phyloP scores from a whole-genome alignment of 2,113 vertebrate species.

The Trematocara stigmaticum region DNA sequence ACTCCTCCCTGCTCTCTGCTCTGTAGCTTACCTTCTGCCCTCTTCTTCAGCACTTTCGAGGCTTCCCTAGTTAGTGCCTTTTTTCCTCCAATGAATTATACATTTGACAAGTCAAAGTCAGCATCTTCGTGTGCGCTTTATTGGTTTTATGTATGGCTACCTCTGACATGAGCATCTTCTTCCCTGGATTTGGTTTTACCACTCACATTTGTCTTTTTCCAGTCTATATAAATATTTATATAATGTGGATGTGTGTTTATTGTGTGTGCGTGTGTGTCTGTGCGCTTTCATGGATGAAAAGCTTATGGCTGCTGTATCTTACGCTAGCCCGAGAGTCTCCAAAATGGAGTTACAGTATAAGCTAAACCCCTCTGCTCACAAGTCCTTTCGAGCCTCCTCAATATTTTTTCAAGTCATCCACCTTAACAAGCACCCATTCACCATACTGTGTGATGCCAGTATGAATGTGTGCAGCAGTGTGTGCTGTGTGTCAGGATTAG shows the following conservation, averaged over 20 bases:
- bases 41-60: constrained; percentile 51
- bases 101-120: constrained; percentile 64
- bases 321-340: constrained; percentile 6
- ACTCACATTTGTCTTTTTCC: constrained; percentile 7
- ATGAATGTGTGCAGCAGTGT: background rate
- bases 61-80: constrained; percentile 56
- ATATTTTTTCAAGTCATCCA: background rate
- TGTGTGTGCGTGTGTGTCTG: background rate
- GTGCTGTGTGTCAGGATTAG: constrained; percentile 42
- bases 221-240: constrained; percentile 35
- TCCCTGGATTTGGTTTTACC: background rate
- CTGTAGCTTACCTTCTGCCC: constrained; percentile 24
- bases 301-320: constrained; percentile 27
- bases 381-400: background rate
- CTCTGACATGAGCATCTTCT: constrained; percentile 3
- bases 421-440: constrained; percentile 24
- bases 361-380: background rate
- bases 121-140: constrained; percentile 24
- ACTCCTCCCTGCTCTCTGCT: constrained; percentile 8
- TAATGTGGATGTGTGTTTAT: background rate
- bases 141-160: constrained; percentile 25
- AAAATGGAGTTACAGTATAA: constrained; percentile 31
- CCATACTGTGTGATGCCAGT: background rate
- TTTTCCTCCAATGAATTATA: constrained; percentile 60
- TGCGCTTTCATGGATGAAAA: background rate